These are phyloP conservation scores for Hiodon tergisus DNA, from an alignment of 2,113 vertebrate species.

Conservation along the genomic window DNA sequence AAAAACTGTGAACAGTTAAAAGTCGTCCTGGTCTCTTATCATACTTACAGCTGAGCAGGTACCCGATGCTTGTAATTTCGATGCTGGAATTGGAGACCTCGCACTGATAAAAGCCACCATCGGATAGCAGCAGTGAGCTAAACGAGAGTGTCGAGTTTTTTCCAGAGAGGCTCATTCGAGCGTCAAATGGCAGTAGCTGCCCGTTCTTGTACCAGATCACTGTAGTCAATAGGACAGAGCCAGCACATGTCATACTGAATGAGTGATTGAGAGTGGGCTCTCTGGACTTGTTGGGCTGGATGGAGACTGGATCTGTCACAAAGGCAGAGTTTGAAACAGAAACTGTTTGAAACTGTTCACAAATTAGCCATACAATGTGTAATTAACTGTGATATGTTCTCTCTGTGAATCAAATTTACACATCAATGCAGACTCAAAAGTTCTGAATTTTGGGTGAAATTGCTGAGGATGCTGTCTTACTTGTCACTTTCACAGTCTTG, in stretches of 20 bases:
- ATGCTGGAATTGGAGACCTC: background rate
- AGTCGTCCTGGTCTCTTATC: background rate
- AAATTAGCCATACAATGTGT: too few relatives aligned
- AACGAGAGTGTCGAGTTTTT: conserved; percentile 38
- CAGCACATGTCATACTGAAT: conserved; percentile 36
- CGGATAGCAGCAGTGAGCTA: conserved; percentile 33
- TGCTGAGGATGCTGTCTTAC: conserved; percentile 23
- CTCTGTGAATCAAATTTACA: background rate
- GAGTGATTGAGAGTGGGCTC: conserved; percentile 25
- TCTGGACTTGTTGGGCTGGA: conserved; percentile 13
- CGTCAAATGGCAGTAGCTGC: conserved; percentile 21
- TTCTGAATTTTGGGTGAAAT: background rate
- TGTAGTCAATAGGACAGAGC: background rate
- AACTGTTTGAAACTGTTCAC: too few relatives aligned
- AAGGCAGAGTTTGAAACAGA: background rate
- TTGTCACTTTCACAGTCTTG: conserved; percentile 31
- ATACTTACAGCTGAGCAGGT: conserved; percentile 38
- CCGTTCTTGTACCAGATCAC: conserved; percentile 41
- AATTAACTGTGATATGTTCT: background rate
- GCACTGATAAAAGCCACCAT: conserved; percentile 47
- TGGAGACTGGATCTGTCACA: conserved; percentile 38
- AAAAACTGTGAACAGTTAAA: too few relatives aligned
- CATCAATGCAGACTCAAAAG: background rate
- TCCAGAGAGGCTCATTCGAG: conserved; percentile 29
- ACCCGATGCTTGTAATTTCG: conserved; percentile 31